Evolutionary conservation across 2,797 vertebrate genomes (phyloP).

Genomic region (Presbytis comata): DNA sequence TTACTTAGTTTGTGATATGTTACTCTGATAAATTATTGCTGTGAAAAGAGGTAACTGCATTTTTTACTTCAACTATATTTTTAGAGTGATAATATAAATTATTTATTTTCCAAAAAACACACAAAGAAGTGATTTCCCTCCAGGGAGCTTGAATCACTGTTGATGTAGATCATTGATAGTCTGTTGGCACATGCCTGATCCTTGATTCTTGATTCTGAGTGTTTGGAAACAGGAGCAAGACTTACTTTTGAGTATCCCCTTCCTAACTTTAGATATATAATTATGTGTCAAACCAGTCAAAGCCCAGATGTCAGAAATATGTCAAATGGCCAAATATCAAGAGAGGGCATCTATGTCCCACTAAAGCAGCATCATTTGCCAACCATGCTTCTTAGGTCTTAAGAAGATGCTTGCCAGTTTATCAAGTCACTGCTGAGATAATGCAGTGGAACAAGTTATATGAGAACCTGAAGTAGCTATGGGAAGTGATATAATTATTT

Average conservation of each 20-base stretch:
- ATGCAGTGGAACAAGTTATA: neutral
- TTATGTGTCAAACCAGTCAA: neutral
- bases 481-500: neutral
- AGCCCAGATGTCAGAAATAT: neutral
- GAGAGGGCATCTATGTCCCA: neutral
- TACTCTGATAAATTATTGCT: constrained; percentile 50
- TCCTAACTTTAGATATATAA: neutral
- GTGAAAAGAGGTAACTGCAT: neutral
- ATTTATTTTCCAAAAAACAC: neutral
- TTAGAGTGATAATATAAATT: neutral
- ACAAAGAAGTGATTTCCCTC: neutral
- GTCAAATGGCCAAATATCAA: neutral
- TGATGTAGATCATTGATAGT: neutral
- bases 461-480: neutral
- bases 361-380: neutral
- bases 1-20: constrained; percentile 22
- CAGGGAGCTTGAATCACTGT: neutral
- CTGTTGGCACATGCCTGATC: neutral
- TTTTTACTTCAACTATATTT: constrained; percentile 3
- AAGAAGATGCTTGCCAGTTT: neutral
- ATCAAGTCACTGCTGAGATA: neutral
- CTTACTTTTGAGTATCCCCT: neutral
- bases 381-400: neutral
- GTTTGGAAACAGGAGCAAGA: neutral
- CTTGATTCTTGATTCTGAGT: neutral